Conservation (phyloP, 1,140 invertebrate species). For the Nautilus pompilius region DNA sequence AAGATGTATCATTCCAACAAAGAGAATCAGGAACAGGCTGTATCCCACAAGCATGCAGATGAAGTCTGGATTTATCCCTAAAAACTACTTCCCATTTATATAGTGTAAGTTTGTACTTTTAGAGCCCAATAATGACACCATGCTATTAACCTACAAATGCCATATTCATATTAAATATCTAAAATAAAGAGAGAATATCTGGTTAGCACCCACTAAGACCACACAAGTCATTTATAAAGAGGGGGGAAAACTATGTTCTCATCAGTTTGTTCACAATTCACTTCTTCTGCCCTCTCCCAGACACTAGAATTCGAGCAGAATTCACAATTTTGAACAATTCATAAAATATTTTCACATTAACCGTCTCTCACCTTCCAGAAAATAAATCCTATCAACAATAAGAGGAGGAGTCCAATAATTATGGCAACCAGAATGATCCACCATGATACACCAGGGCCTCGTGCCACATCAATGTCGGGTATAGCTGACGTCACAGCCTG, state of each 20-base stretch:
- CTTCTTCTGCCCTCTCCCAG: background rate
- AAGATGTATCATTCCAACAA: too few relatives aligned
- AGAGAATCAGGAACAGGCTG: too few relatives aligned
- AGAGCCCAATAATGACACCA: too few relatives aligned
- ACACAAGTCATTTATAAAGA: background rate
- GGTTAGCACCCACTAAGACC: background rate
- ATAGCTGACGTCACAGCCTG: conserved; percentile 16
- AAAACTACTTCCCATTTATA: too few relatives aligned
- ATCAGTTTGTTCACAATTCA: background rate
- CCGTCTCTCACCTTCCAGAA: conserved; percentile 17
- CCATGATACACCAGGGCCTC: conserved; percentile 10
- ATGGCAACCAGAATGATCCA: conserved; percentile 18
- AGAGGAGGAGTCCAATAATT: conserved; percentile 10
- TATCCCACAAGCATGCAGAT: too few relatives aligned
- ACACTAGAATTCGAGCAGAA: background rate
- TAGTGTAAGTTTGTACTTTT: too few relatives aligned
- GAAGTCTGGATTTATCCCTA: too few relatives aligned
- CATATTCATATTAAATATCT: too few relatives aligned
- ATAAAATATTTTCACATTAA: background rate
- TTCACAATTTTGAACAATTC: background rate
- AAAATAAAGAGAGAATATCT: background rate
- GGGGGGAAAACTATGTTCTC: background rate
- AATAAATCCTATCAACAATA: conserved; percentile 12
- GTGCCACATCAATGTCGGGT: conserved; percentile 11
- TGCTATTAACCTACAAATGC: too few relatives aligned